Percentiles rank a stretch among this genome's conserved stretches.
phyloP scores from a whole-genome alignment of 2,113 vertebrate species.

The Aptenodytes forsteri region DNA sequence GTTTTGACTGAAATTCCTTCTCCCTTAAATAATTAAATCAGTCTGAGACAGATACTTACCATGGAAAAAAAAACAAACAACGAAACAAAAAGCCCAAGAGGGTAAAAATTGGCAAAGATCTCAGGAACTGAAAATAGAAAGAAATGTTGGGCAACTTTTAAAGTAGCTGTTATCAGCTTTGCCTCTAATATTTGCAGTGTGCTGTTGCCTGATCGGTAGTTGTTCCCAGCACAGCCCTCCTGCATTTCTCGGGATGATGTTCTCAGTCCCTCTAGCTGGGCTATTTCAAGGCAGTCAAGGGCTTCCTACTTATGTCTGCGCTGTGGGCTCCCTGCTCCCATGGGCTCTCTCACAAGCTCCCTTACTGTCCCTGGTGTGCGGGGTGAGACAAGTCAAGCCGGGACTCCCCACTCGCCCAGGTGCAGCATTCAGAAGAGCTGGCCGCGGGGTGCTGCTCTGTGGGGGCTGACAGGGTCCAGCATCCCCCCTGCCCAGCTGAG shows the following conservation, averaged over 20 bases:
- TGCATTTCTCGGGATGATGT: not conserved
- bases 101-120: not conserved
- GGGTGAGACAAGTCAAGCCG: fast-evolving
- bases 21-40: not conserved
- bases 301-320: fast-evolving
- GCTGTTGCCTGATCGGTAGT: not conserved
- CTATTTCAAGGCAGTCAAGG: not conserved
- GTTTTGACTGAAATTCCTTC: slow-evolving; percentile 18
- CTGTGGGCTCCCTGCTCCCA: not conserved
- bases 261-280: not conserved
- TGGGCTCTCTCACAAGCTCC: not conserved
- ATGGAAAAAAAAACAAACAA: not conserved
- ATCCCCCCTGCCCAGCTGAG: not conserved
- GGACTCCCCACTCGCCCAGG: too few species aligned
- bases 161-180: not conserved
- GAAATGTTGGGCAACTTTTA: not conserved
- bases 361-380: fast-evolving
- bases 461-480: not conserved
- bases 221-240: not conserved
- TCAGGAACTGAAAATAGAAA: not conserved
- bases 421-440: not conserved
- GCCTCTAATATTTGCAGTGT: not conserved
- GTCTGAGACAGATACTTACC: not conserved
- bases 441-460: fast-evolving
- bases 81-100: not conserved